Conservation (phyloP, 2,113 vertebrate genomes). For the Chelonoidis abingdonii region DNA sequence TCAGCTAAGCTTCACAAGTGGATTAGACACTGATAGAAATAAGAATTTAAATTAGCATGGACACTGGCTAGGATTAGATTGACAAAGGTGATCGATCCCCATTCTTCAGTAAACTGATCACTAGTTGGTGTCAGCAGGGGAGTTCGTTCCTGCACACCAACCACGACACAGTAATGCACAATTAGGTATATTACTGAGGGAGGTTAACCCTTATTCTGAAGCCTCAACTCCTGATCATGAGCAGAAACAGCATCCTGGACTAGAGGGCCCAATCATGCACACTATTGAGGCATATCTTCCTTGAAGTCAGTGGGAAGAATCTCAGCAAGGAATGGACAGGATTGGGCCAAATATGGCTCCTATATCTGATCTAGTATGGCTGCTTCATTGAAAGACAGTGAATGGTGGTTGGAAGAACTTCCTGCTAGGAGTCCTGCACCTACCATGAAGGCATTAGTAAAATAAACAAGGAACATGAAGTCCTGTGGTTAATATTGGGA, state of each 20-base stretch:
- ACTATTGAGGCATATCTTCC: neutral
- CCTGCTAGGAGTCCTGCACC: neutral
- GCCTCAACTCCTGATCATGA: neutral
- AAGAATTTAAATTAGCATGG: constrained; percentile 37
- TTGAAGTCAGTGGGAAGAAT: neutral
- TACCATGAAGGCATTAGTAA: neutral
- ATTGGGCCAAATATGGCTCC: neutral
- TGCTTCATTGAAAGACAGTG: neutral
- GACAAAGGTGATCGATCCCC: constrained; percentile 23
- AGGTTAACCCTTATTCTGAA: constrained; percentile 20
- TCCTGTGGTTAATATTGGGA: neutral
- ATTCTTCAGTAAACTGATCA: neutral
- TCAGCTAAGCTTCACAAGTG: neutral
- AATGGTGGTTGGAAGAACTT: neutral
- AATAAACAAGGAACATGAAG: neutral
- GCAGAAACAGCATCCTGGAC: neutral
- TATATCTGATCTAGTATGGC: neutral
- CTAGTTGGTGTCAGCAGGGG: constrained; percentile 28
- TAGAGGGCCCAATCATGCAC: neutral
- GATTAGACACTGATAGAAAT: neutral
- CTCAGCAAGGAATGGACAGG: neutral
- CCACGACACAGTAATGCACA: constrained; percentile 7
- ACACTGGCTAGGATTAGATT: neutral
- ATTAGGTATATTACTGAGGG: constrained; percentile 10
- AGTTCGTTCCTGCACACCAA: constrained; percentile 34